Base-by-base conservation (phyloP, 2,888 invertebrate genomes). In the Scaptomyza polygonia region DNA sequence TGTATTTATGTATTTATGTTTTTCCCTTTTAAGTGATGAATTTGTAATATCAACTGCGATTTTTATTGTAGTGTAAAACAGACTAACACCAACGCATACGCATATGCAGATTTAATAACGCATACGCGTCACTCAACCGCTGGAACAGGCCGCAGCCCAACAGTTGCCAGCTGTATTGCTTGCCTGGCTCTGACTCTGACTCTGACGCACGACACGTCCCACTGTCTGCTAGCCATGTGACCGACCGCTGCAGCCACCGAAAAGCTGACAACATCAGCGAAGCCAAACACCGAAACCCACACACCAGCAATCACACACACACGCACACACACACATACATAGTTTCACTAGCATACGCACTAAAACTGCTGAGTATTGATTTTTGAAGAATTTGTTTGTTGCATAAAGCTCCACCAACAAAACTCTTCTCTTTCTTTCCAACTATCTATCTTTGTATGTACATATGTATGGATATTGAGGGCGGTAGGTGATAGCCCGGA, bases 61-160 rank as follows among this genome's bases (percentile, higher is more conserved):
- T n/a, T n/a, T n/a, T 44, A 12, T 47, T 18, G 2, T 8, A 47
- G 47, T 47, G 47, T 47, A 47, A 3, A 30, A 32, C 45, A 34
- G 12, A 48, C 52, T 45, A 18, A 40, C 39, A 34, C 43, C 48
- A 16, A 25, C 36, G 42, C n/a, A 30, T 30, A 6, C 49, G 53
- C 71, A 72, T 57, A 75, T 78, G 76, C 65, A 82, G 82, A 82
- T 85, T 86, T 87, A 82, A 87, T 86, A 82, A 83, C 80, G 83
- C 88, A 83, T 69, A 68, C 77, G 77, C 88, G 84, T 88, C 88
- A 88, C 65, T 83, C 88, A 84, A 88, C 88, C 84, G 78, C 75
- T 65, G 67, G 69, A 69, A 83, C 74, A 86, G 80, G 86, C 81
- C 86, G 66, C 80, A 88, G 66, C 67, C 69, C 69, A 75, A 69